Base-by-base conservation (phyloP, 2,113 vertebrate genomes). In the Buteo buteo region DNA sequence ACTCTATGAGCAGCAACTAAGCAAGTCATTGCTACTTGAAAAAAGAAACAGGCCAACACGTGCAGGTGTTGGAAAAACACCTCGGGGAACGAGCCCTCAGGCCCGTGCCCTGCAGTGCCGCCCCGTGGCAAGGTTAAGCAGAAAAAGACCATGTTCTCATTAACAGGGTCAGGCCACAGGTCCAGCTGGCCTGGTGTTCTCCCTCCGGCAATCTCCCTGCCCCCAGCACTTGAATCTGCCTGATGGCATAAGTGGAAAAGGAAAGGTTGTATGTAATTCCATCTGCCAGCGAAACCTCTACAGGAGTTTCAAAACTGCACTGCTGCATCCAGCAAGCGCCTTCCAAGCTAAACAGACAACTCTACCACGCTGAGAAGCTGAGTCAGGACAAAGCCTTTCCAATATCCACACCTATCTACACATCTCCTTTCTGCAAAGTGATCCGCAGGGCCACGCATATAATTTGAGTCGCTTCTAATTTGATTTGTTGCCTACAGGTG, bases 381-480 rank as follows among this genome's bases (percentile, higher is more conserved):
- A 45, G 26, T 14, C 57, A 34, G 50, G 77, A 42, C 52, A 42
- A 71, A 54, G 28, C 26, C 65, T 44, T 67, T 42, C 52, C 80
- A 25, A 61, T 4, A 28, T 1, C 59, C 59, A 32, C 40, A 20
- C 21, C 32, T 31, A 6, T 12, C 83, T 21, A 18, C 50, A 45
- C 71, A 64, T 24, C 59, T 36, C 34, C 52, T 13, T 61, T 42
- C 66, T 62, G 86, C 66, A 34, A 28, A 47, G 67, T 1, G 4
- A 55, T 29, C 67, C 42, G 19, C n/a, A 26, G 59, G 47, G 40
- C 47, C 59, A 62, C 3, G 0, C 1, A 0, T 32, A 19, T 15
- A 3, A 42, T 42, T 21, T 11, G 11, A 72, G 42, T 26, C 15
- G 15, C 38, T 62, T 40, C 28, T n/a, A 3, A 31, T n/a, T 20